Base-by-base conservation (phyloP, 2,888 invertebrate species). In the Heliconius cydno region DNA sequence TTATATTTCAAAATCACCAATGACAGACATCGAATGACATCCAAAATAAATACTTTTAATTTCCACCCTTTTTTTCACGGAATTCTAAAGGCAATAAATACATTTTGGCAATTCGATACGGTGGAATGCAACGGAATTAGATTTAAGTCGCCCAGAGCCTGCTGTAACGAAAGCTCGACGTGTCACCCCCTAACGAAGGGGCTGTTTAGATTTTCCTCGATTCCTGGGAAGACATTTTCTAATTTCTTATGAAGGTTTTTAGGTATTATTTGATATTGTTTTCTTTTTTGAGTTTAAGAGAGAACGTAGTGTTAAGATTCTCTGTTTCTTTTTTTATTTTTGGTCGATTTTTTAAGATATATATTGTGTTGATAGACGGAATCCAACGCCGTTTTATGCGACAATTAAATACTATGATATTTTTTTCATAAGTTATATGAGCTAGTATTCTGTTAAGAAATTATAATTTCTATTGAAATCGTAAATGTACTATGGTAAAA, bases 81-180 rank as follows among this genome's bases (percentile, higher is more conserved):
- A 70, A 70, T 70, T 25, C 41, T 25, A 57, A 77, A 81, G 57
- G 74, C 73, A 19, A 41, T 41, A 41, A 77, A 81, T 71, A 75
- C 75, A 74, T 81, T 81, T 79, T 71, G 79, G 74, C 79, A 79
- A 79, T 70, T 71, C 71, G 65, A 75, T 75, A 72, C 77, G 30
- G 28, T 34, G 63, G 77, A 77, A 78, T 78, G 72, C 72, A 63
- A 60, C 68, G 60, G 46, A 76, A 80, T 79, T 80, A 75, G 76
- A 79, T 79, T 80, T 72, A 72, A 79, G 71, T 78, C 78, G 30
- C 22, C 77, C 28, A 63, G 52, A 77, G 77, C 28, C 77, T 72
- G 74, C 77, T 81, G 67, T 75, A 81, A 79, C 79, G 77, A 81
- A 81, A 81, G 71, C 75, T 71, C 60, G 46, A 81, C 80, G 80